Conservation (phyloP, 2,888 invertebrate genomes). For the Ornithoptera priamus region DNA sequence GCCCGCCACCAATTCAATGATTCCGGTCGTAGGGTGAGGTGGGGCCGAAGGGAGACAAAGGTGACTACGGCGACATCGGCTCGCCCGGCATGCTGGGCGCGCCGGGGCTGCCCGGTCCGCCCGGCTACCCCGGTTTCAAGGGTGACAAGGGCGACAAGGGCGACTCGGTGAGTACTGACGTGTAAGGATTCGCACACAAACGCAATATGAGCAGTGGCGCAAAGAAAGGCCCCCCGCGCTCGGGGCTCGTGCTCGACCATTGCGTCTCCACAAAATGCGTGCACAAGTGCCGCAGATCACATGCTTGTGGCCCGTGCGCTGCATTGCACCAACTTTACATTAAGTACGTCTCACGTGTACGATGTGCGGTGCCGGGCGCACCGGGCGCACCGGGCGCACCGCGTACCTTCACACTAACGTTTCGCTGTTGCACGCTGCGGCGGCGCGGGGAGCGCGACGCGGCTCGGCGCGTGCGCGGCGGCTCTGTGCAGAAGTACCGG, state of each 20-base stretch:
- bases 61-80: slow-evolving; percentile 94
- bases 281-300: background rate
- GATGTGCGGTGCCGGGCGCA: background rate
- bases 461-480: slow-evolving; percentile 37
- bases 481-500: slow-evolving; percentile 86
- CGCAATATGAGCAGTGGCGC: too few relatives aligned
- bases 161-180: slow-evolving; percentile 87
- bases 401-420: background rate
- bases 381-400: background rate
- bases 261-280: background rate
- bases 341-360: too few relatives aligned
- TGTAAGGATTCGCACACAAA: too few relatives aligned
- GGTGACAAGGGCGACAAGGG: slow-evolving; percentile 96
- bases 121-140: slow-evolving; percentile 93
- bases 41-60: slow-evolving; percentile 89
- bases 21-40: slow-evolving; percentile 16
- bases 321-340: too few relatives aligned
- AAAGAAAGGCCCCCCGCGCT: background rate
- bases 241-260: background rate
- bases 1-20: too few relatives aligned
- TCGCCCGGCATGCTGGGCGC: slow-evolving; percentile 97
- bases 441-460: slow-evolving; percentile 35
- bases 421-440: slow-evolving; percentile 42
- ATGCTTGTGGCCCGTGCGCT: too few relatives aligned
- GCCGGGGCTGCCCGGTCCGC: slow-evolving; percentile 90